Base-by-base conservation (phyloP, 2,797 vertebrate species). In the Huso huso region DNA sequence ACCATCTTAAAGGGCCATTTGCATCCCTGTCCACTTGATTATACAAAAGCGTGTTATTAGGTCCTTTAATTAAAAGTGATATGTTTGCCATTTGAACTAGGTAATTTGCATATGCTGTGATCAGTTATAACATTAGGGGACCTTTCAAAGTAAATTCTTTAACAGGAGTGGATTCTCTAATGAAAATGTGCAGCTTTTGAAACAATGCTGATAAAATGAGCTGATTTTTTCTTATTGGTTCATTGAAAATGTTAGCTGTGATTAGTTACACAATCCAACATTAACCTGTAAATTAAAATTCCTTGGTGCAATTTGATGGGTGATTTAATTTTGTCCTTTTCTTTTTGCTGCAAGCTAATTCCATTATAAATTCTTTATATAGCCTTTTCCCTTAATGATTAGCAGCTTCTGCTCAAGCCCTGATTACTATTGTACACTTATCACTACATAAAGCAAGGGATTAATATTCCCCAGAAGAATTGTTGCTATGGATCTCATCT, bases 361-460 rank as follows among this genome's bases (percentile, higher is more conserved):
- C 95, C 93, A 97, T 99, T 96, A 98, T 97, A 94, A 97, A 98
- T 96, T 97, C 95, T 97, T 98, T 97, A 96, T 97, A 98, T 95
- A 98, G 95, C 93, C 91, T 94, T 96, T 96, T 93, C 93, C 93
- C 93, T 97, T 96, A 97, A 94, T 97, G 96, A 98, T 98, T 95
- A 98, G 94, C 90, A 94, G 92, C 92, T 94, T 93, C 93, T 93
- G 93, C 93, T 95, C 93, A 91, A 94, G 90, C 93, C 93, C 96
- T 98, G 96, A 99, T 98, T 97, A 97, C 96, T 95, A 97, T 98
- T 97, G 95, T 98, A 97, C 96, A 99, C 96, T 99, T 98, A 97
- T 94, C 95, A 98, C 95, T 98, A 98, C 96, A 99, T 99, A 98
- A 98, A 99, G 93, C 93, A 91, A 90, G 92, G 95, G 94, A 97